Percentiles rank a stretch among this genome's conserved stretches.
Conservation (phyloP, 2,113 vertebrate genomes). For the Cichladusa arquata region DNA sequence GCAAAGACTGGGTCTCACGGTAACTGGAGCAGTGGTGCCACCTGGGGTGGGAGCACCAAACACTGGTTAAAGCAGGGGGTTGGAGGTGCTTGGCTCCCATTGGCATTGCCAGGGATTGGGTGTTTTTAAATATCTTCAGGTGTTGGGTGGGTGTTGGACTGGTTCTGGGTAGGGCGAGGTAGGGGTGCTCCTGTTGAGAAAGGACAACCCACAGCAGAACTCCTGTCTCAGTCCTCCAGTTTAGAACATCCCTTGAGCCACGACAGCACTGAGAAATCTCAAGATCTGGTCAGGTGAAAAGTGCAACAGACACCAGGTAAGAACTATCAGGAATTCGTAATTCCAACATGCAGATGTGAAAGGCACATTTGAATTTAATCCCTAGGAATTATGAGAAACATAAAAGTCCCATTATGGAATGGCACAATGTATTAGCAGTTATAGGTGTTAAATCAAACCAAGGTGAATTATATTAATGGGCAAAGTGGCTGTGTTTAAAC, state of each 20-base stretch:
- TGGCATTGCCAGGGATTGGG: neutral
- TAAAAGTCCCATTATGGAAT: neutral
- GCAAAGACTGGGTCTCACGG: neutral
- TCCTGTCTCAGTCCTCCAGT: neutral
- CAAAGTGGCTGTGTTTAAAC: constrained; percentile 23
- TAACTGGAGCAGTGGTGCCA: accelerated
- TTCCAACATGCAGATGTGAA: neutral
- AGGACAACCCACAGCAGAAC: neutral
- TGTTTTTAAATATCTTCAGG: neutral
- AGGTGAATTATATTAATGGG: constrained; percentile 3
- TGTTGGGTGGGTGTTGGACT: neutral
- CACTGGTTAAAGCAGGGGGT: accelerated
- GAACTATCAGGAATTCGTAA: neutral
- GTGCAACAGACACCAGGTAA: accelerated
- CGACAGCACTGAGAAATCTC: accelerated
- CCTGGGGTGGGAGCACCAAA: neutral
- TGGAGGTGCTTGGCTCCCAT: neutral
- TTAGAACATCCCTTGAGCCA: accelerated
- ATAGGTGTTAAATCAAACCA: constrained; percentile 27
- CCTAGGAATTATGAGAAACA: neutral
- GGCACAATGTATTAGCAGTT: neutral
- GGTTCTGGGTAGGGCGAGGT: neutral
- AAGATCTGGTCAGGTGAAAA: neutral
- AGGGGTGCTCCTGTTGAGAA: neutral
- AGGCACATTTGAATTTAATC: neutral